Evolutionary conservation across 2,888 invertebrate genomes (phyloP), one percentile per base, ranked within the genome.

Genomic region (Aporophyla lueneburgensis): DNA sequence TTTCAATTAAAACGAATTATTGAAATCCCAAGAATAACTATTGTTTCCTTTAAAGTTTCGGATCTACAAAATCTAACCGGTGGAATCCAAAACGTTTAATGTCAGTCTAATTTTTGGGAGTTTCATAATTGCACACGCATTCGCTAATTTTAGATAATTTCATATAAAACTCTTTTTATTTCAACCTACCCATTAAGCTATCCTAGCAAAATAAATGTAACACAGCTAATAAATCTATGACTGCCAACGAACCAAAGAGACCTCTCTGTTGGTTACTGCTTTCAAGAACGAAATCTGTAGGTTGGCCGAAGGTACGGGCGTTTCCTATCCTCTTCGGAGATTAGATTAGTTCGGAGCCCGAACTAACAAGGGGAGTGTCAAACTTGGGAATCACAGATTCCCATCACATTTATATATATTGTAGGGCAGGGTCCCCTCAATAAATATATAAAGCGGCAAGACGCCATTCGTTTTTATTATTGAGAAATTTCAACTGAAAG

Each of bases 121-220:
- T 74, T 77, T 59, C 62, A 77, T 74, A 81, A 80, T 27, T 74
- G 66, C 76, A 76, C 81, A 81, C 71, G 81, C 86, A 86, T 88
- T 83, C 87, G 74, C 82, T 70, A 83, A 80, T 66, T 79, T 70
- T 78, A 66, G 24, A 54, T 77, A 73, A 70, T 79, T 85, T 85
- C 61, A 76, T 84, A 77, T 71, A 85, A 80, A 85, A 78, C 75
- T 71, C 66, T 53, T 74, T 78, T 71, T 43, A 61, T n/a, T 65
- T 71, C 53, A 33, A 72, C 40, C 65, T 66, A 83, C 51, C 51
- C 59, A 76, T 73, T 70, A 79, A 12, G n/a, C 56, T 80, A 80
- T 1, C 58, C 65, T 79, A 78, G 65, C 27, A 76, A 77, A 77
- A 74, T 74, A 77, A 40, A n/a, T 71, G 61, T 75, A 77, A 80